Base-by-base conservation (phyloP, 2,888 invertebrate genomes). In the Leptopterna dolabrata region DNA sequence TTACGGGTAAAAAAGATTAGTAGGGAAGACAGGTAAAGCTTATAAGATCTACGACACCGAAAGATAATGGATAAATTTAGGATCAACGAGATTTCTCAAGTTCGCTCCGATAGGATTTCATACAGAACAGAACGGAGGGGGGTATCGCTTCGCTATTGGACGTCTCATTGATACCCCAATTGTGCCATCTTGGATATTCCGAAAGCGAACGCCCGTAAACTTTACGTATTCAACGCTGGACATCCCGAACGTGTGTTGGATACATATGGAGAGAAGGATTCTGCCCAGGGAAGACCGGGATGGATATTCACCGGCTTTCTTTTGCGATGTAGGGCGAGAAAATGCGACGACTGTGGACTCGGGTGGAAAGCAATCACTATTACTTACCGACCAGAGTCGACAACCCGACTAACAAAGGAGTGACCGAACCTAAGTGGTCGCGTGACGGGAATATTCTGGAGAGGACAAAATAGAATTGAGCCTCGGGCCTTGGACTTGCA, bases 311-410 rank as follows among this genome's bases (percentile, higher is more conserved):
- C 63, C n/a, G 14, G 55, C 16, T 55, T 51, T 16, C 63, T 19
- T 63, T 14, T 4, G 16, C 9, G 24, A 55, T 19, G 63, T 27
- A 27, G 63, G 63, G 78, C 27, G 78, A 78, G 41, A 47, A 78
- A 45, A 78, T 19, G 27, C 27, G 78, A 6, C 24, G 78, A 45
- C 43, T 19, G 47, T 36, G 36, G 73, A 73, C 30, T 73, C 16
- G 55, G 41, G 70, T 14, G 70, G 63, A 83, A 83, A 83, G 70
- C 83, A 83, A 83, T 83, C 83, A 70, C 83, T 83, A 83, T 83
- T 83, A 83, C 70, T 83, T 83, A 83, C 70, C 70, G 29, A 71
- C 71, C 70, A 47, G 41, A 27, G 41, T n/a, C 36, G 70, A 70
- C 63, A 63, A 27, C 63, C 71, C 70, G 83, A 27, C 71, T 83